phyloP scores from a whole-genome alignment of 2,888 invertebrate species.

The Lutraria lutraria region DNA sequence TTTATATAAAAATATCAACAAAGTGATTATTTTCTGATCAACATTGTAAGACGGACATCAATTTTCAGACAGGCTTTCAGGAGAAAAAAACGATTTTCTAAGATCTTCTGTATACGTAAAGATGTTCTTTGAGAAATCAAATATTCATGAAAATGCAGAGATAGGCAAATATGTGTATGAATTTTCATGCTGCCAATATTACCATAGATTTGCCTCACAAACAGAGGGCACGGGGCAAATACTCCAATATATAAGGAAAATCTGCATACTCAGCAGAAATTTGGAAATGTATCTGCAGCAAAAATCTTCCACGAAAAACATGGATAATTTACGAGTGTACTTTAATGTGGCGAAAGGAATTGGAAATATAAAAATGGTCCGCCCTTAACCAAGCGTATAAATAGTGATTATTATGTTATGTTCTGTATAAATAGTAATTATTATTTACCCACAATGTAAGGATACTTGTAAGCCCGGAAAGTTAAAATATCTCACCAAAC shows the following conservation, averaged over 20 bases:
- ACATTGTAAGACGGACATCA: not conserved
- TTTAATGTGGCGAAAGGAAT: not conserved
- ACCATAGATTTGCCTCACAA: not conserved
- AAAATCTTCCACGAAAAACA: not conserved
- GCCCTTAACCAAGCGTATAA: no score
- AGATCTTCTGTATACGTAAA: slow-evolving; percentile 1
- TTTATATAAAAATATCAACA: not conserved
- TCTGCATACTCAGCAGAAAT: slow-evolving; percentile 18
- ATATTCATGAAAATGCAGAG: slow-evolving; percentile 11
- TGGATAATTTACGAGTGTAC: not conserved
- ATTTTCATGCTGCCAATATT: slow-evolving; percentile 18
- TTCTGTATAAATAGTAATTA: no score
- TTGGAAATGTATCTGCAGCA: not conserved
- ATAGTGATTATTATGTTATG: no score
- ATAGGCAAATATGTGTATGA: slow-evolving; percentile 4
- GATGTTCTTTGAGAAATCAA: slow-evolving; percentile 9
- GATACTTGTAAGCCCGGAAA: no score
- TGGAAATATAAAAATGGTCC: no score
- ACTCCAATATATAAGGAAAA: not conserved
- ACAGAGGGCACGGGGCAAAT: not conserved
- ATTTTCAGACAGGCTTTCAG: not conserved
- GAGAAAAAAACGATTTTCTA: not conserved
- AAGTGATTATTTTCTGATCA: not conserved
- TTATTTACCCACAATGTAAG: no score
- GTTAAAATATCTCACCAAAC: no score